Evolutionary conservation across 2,113 vertebrate genomes (phyloP), one percentile per base, ranked within the genome.

Genomic region (Ageneiosus marmoratus): DNA sequence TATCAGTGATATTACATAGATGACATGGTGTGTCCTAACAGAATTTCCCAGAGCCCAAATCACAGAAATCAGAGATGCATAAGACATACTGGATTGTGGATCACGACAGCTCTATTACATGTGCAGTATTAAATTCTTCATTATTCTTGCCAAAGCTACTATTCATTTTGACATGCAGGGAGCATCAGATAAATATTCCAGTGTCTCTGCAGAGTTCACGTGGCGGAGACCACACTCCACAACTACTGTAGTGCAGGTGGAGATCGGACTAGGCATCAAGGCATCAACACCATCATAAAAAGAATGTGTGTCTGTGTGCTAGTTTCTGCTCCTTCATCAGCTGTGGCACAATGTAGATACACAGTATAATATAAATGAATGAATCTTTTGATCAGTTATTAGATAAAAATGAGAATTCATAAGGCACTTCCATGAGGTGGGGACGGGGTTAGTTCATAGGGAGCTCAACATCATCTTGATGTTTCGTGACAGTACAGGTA

Each of bases 381-480:
- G n/a, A n/a, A 50, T 15, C 65, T 83, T 53, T 63, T 56, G 65
- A 34, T 63, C 27, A 55, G 46, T 56, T 34, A 80, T 48, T 41
- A 27, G n/a, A 76, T 63, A 62, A 63, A 58, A 53, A 67, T 34
- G 10, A 32, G 15, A 80, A 84, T 83, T 80, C 76, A 5, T 85
- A 89, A 87, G 87, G 89, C 89, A 89, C 89, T 83, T 88, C 83
- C 80, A 77, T 77, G 75, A 60, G 41, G 73, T 83, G 78, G 15
- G n/a, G 37, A 82, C 27, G 32, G 22, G 44, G 27, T 62, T 41
- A 80, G 72, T 83, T 44, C 32, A 78, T 34, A 60, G 46, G 27
- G 24, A 72, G 56, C 34, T 58, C 53, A 63, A 74, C 76, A 83
- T 75, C 46, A 53, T 27, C 13, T 37, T 41, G 85, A 76, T 70